phyloP scores from a whole-genome alignment of 2,888 invertebrate species.

The Gymnoscelis rufifasciata region DNA sequence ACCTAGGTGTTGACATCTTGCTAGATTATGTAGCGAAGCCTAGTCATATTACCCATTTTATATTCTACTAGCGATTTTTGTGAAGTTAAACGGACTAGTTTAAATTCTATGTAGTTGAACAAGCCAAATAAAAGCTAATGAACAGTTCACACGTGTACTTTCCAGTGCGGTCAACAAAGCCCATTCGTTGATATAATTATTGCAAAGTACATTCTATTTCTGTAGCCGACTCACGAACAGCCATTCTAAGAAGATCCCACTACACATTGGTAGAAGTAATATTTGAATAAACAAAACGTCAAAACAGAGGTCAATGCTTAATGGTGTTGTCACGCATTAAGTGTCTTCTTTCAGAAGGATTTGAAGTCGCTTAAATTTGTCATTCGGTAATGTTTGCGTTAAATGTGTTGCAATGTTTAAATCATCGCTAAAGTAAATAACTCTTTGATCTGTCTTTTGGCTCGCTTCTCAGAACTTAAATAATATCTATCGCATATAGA shows the following conservation, averaged over 20 bases:
- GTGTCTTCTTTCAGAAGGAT: slow-evolving; percentile 47
- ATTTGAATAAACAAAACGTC: slow-evolving; percentile 36
- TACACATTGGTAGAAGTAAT: slow-evolving; percentile 31
- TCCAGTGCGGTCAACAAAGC: slow-evolving; percentile 56
- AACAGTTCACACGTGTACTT: slow-evolving; percentile 45
- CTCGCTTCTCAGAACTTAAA: slow-evolving; percentile 16
- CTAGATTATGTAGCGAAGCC: no score
- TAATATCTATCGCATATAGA: no score
- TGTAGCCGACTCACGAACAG: slow-evolving; percentile 55
- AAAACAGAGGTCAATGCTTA: slow-evolving; percentile 39
- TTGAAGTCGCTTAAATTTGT: slow-evolving; percentile 47
- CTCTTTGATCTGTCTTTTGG: slow-evolving; percentile 11
- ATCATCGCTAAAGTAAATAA: slow-evolving; percentile 20
- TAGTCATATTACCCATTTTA: no score
- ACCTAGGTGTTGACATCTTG: no score
- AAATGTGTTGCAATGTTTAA: slow-evolving; percentile 24
- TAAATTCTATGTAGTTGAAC: slow-evolving; percentile 6
- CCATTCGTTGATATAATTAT: slow-evolving; percentile 73
- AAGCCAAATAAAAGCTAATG: slow-evolving; percentile 7
- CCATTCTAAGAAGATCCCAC: slow-evolving; percentile 47
- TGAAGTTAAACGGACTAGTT: not conserved
- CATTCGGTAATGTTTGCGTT: slow-evolving; percentile 38
- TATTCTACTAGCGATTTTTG: no score
- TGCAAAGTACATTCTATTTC: slow-evolving; percentile 70
- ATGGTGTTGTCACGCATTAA: slow-evolving; percentile 43